Evolutionary conservation across 1,140 invertebrate genomes (phyloP), one percentile per base, ranked within the genome.

Genomic region (Dendrolimus punctatus): DNA sequence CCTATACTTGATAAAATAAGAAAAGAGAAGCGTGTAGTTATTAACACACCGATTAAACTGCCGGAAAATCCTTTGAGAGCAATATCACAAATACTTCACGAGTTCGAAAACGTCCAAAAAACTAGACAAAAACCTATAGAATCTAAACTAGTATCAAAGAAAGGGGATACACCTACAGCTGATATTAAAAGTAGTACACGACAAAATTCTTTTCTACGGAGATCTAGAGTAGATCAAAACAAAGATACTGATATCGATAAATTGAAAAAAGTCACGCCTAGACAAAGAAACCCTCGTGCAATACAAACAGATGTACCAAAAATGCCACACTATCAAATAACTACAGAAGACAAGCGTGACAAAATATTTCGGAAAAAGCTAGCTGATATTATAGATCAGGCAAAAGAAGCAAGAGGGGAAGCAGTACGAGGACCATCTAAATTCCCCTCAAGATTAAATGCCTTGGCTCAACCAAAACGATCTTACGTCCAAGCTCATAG

Each of bases 331-430:
- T 61, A 60, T 37, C 58, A 58, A 23, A 9, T 38, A 9, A 38
- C 55, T n/a, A 8, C 46, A 0, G 62, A 64, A 9, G 65, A 70
- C 42, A 77, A 66, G 48, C 47, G 59, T 6, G 62, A 63, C 39
- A 75, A 55, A 47, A 37, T 46, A 5, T 52, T 55, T 10, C 71
- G 57, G 58, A 76, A 70, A 46, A 77, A 75, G 57, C 55, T 80
- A 42, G 44, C 51, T 38, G 80, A 83, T 50, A 66, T 82, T 46
- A 68, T 80, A 46, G 80, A 84, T 42, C 80, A 84, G 55, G 73
- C 64, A 2, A 83, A 80, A 61, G 83, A 86, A 66, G 66, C 79
- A 4, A 69, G 74, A 44, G 80, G 80, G 5, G 80, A 86, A 63
- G 80, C 80, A 5, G 74, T 86, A 6, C 63, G 74, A 45, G 80